Percentiles rank a stretch among this genome's conserved stretches.
These are phyloP conservation scores for Sinotaia quadrata DNA, from an alignment of 2,888 invertebrate species.

Conservation along the genomic window DNA sequence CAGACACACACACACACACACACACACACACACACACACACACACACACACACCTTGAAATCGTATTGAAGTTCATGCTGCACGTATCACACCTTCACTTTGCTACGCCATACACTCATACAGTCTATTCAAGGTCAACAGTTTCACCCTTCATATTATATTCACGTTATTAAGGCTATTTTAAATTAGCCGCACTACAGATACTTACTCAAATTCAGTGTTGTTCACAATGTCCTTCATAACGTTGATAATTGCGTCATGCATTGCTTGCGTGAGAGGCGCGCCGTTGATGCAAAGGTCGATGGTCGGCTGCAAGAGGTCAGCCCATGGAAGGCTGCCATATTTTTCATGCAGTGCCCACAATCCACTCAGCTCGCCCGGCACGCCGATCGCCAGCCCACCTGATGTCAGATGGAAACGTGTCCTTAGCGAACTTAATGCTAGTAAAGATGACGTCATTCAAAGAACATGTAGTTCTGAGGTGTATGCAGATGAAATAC, in stretches of 20 bases:
- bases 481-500: too few species aligned
- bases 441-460: neutral
- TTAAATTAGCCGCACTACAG: neutral
- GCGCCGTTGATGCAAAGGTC: constrained; percentile 83
- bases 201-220: constrained; percentile 16
- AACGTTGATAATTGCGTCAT: constrained; percentile 5
- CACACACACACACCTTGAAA: neutral
- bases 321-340: constrained; percentile 84
- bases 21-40: neutral
- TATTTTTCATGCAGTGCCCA: constrained; percentile 83
- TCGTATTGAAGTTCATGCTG: too few species aligned
- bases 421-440: neutral
- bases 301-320: constrained; percentile 85
- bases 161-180: too few species aligned
- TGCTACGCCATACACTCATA: too few species aligned
- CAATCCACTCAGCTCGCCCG: constrained; percentile 91
- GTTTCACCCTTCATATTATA: too few species aligned
- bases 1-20: neutral
- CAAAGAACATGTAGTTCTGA: neutral
- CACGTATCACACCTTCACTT: too few species aligned
- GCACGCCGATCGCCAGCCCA: constrained; percentile 83
- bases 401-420: constrained; percentile 53
- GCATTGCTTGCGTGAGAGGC: constrained; percentile 36
- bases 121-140: too few species aligned
- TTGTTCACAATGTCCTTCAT: neutral